Base-by-base conservation (phyloP, 2,113 vertebrate species). In the Bambusicola thoracicus region DNA sequence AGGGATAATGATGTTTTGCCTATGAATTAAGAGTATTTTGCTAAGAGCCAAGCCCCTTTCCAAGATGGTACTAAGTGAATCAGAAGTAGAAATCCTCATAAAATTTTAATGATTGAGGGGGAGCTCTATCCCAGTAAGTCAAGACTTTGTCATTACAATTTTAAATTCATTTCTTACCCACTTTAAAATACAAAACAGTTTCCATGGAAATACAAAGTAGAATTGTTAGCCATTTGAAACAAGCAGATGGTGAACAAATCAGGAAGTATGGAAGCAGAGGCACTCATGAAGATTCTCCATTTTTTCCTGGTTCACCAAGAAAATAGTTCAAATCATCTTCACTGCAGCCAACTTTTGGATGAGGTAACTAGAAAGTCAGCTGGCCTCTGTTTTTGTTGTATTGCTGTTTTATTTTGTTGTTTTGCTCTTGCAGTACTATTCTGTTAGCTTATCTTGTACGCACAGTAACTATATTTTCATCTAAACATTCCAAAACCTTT, bases 151-250 rank as follows among this genome's bases (percentile, higher is more conserved):
- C 32, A 67, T 83, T 80, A 72, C 20, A 85, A 90, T 70, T 94
- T 91, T 63, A 81, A 90, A 87, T 63, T 87, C 62, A 56, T 76
- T 94, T 93, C 89, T 92, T 94, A 51, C 18, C n/a, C 40, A 78
- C 95, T 96, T 94, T 88, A 93, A 94, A 92, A 93, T 68, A 89
- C 34, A 87, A 85, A 96, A 87, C 48, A 55, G 21, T 93, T 96
- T 92, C 81, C 59, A 88, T 92, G 78, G 84, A 93, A 92, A 92
- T 91, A 82, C 14, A 82, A 89, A 92, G 25, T 36, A 61, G 40
- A 94, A 84, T 55, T 70, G 55, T 91, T 96, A 86, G 66, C 73
- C 66, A 41, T 87, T 93, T 88, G 75, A 93, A 95, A 84, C 21
- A 90, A 87, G 63, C 55, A 92, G 69, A 92, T 80, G 73, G 86